Evolutionary conservation across 1,140 invertebrate species (phyloP), one percentile per base, ranked within the genome.

Genomic region (Drosophila baimaii): DNA sequence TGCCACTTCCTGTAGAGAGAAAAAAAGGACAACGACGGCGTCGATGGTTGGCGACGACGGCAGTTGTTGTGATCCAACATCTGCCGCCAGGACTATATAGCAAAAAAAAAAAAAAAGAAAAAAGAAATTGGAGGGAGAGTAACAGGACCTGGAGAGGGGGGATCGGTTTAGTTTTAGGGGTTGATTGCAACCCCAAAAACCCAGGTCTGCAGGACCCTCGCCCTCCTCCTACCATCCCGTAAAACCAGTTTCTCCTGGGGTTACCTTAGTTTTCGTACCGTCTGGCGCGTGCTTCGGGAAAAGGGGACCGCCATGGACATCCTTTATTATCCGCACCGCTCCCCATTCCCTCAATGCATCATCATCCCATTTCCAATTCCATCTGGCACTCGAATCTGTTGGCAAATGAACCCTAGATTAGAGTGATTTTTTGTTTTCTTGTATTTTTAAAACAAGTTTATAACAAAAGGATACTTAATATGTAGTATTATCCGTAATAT

Each of bases 211-310:
- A 57, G 68, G 68, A 70, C 49, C 68, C 68, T 71, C 66, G 54
- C 21, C 44, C 61, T 46, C 44, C 43, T 46, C 31, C 59, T 17
- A 54, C 39, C 29, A 27, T 27, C 12, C n/a, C 21, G 6, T 25
- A 33, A 71, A 71, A 72, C 69, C 66, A 56, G 69, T 72, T 71
- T 13, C 62, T 65, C 64, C n/a, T n/a, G 64, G 41, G 66, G 64
- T 66, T 46, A 62, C 57, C 68, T 64, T 43, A 39, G 13, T 54
- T 54, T 54, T 35, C 31, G 51, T 46, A 55, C 58, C 75, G 75
- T 82, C 80, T 83, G 80, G 81, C 81, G 80, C 80, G 81, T 82
- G 80, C 80, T 82, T 71, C n/a, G 47, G 52, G 52, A 44, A 56
- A 37, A 37, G 47, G 51, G 68, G 68, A 31, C 19, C 25, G 33